Evolutionary conservation across 1,140 invertebrate species (phyloP), one percentile per base, ranked within the genome.

Genomic region (Babylonia areolata): DNA sequence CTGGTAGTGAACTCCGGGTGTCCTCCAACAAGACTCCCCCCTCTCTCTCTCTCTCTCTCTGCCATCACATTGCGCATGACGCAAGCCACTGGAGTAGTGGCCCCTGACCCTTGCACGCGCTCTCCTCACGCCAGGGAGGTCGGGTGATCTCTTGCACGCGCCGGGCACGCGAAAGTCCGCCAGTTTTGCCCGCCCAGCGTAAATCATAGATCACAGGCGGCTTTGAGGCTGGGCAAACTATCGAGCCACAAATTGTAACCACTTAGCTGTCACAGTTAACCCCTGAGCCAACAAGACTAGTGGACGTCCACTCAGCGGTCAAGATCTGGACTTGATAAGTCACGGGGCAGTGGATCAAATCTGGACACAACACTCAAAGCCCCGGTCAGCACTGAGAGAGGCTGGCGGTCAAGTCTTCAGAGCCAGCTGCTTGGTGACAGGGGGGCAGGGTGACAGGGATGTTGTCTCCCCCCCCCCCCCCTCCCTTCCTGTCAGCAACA

Each of bases 131-230:
- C 58, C 58, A 64, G 5, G 20, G 28, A 12, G 5, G 28, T 12
- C 5, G 58, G 20, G 58, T 23, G 58, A 64, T 64, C 58, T 64
- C 9, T 23, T 64, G 58, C 58, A 64, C 58, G 58, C 58, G 58
- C 58, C 58, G 58, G 58, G 12, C 58, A 64, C 58, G 58, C 58
- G 58, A 64, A 64, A 64, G 20, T 23, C 58, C 58, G 0, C 5
- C 28, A 23, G 58, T 64, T 64, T 64, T 23, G 15, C 28, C 58
- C 15, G 15, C 23, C 15, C 15, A 6, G 58, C 58, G 23, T 64
- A 64, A 64, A 64, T 64, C 58, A n/a, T 64, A 64, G 58, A 64
- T 64, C 58, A 64, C 58, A 64, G 28, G 58, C 58, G 58, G 58
- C 58, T 64, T 23, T 23, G 58, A 64, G 58, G 5, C n/a, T 23